Evolutionary conservation across 2,113 vertebrate genomes (phyloP).

Genomic region (Marmota flaviventris): DNA sequence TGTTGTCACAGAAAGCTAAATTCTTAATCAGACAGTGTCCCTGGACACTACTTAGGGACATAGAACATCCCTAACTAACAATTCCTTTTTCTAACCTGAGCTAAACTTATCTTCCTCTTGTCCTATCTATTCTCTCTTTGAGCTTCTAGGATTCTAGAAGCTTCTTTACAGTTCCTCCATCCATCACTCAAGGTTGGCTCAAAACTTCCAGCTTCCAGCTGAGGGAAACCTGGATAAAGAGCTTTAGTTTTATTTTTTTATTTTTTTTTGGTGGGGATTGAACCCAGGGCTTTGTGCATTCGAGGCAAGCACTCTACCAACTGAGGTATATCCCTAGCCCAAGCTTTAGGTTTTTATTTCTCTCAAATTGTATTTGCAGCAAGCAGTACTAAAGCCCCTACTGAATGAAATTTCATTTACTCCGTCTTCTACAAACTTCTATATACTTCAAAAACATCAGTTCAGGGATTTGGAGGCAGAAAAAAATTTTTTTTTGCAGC

Average conservation of each 20-base stretch:
- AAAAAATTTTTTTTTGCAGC: neutral
- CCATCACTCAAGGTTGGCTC: neutral
- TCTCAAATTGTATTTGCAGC: neutral
- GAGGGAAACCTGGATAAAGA: neutral
- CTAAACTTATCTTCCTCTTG: neutral
- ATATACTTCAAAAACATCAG: neutral
- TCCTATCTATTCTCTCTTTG: neutral
- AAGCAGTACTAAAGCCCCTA: neutral
- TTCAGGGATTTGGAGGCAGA: neutral
- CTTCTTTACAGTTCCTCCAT: neutral
- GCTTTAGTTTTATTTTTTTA: neutral
- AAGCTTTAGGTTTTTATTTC: constrained; percentile 1
- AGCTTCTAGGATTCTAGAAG: neutral
- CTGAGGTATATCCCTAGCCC: too few species aligned
- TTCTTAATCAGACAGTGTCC: neutral
- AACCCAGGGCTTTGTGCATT: too few species aligned
- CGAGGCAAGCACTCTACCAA: too few species aligned
- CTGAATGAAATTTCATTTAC: neutral
- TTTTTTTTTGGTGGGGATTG: too few species aligned
- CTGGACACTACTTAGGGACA: neutral
- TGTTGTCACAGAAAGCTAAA: neutral
- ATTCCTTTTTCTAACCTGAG: neutral
- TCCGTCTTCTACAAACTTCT: neutral
- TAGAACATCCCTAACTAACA: neutral
- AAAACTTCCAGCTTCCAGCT: neutral